These are phyloP conservation scores for Schizotus pectinicornis DNA, from an alignment of 2,888 invertebrate species.

Conservation along the genomic window DNA sequence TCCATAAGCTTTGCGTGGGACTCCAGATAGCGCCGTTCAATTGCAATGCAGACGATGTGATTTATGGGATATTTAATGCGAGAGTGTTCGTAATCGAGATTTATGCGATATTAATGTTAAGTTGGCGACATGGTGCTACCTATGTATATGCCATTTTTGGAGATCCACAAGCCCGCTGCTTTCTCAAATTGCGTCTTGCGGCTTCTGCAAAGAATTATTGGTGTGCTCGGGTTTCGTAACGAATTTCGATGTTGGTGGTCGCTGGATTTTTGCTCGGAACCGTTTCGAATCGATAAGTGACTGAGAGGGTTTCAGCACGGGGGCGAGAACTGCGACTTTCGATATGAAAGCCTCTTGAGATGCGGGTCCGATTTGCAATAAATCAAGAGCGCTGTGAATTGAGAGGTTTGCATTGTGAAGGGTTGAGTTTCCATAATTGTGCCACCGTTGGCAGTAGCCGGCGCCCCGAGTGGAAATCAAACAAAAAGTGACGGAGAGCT, in stretches of 20 bases:
- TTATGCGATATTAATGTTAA: constrained; percentile 23
- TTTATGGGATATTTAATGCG: constrained; percentile 31
- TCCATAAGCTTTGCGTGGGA: constrained; percentile 28
- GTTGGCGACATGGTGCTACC: not conserved
- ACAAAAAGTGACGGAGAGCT: constrained; percentile 7
- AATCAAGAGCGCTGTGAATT: not conserved
- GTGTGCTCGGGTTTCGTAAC: not conserved
- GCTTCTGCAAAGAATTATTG: not conserved
- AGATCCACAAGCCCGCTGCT: not conserved
- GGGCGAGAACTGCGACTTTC: not conserved
- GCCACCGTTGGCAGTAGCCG: not conserved
- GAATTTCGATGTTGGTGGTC: not conserved
- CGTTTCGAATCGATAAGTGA: no score
- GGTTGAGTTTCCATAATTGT: not conserved
- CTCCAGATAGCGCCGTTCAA: constrained; percentile 25
- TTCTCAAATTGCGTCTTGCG: not conserved
- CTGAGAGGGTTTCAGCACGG: no score
- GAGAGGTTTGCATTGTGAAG: not conserved
- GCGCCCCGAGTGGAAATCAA: constrained; percentile 9
- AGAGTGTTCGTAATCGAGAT: constrained; percentile 28
- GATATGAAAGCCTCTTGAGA: not conserved
- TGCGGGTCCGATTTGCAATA: not conserved
- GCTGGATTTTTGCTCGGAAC: no score
- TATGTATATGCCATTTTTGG: not conserved
- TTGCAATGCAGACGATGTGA: constrained; percentile 31